Conservation (phyloP, 1,140 invertebrate genomes). For the Lepidostoma basale region DNA sequence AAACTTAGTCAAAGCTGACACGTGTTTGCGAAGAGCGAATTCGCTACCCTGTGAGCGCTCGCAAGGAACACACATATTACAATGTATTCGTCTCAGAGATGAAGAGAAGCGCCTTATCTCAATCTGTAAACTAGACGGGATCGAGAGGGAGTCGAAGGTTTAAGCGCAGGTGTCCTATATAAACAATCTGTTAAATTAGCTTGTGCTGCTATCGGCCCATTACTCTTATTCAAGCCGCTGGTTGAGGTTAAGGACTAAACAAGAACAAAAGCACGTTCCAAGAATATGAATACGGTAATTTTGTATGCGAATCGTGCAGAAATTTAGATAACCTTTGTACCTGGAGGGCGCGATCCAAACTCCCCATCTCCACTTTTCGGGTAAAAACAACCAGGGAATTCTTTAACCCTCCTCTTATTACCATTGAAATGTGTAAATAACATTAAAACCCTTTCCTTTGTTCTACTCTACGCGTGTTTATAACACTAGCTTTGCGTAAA, state of each 20-base stretch:
- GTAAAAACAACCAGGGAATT: constrained; percentile 12
- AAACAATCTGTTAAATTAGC: constrained; percentile 17
- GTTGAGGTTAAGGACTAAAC: constrained; percentile 9
- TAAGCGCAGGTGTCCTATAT: constrained; percentile 12
- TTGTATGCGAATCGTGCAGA: constrained; percentile 18
- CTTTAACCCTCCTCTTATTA: constrained; percentile 25
- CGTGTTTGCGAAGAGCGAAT: too few species aligned
- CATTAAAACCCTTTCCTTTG: constrained; percentile 26
- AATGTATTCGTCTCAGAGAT: neutral
- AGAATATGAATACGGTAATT: constrained; percentile 12
- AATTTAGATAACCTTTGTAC: constrained; percentile 12
- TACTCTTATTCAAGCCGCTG: neutral
- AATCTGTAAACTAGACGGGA: neutral
- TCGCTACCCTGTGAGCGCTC: too few species aligned
- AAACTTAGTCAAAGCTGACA: too few species aligned
- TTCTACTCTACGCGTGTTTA: constrained; percentile 21
- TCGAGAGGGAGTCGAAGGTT: neutral
- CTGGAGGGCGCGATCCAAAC: neutral
- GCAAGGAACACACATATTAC: too few species aligned
- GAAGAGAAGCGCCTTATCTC: too few species aligned
- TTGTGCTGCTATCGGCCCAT: constrained; percentile 9
- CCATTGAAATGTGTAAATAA: constrained; percentile 26
- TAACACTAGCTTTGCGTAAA: constrained; percentile 3
- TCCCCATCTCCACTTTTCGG: neutral
- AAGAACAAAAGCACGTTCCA: neutral